phyloP scores from a whole-genome alignment of 2,113 vertebrate genomes.

The Albula glossodonta region DNA sequence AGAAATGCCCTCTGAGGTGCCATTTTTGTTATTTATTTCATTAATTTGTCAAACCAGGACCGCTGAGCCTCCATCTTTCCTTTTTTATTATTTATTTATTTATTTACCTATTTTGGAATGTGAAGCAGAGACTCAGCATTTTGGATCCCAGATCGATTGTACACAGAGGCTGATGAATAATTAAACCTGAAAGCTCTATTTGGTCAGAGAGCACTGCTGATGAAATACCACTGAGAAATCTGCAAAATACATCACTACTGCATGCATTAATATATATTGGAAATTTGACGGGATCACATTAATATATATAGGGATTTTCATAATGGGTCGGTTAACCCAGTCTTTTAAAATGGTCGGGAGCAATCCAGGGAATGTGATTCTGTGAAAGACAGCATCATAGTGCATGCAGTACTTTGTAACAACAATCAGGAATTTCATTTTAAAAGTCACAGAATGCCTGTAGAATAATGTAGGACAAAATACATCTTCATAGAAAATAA shows the following conservation, averaged over 20 bases:
- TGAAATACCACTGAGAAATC: constrained; percentile 50
- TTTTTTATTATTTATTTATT: neutral
- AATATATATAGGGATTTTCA: constrained; percentile 66
- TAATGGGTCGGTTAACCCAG: constrained; percentile 57
- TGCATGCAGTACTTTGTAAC: neutral
- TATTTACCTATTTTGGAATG: constrained; percentile 14
- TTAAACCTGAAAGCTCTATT: constrained; percentile 52
- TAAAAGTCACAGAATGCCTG: neutral
- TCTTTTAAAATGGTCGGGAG: constrained; percentile 49
- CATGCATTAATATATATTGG: constrained; percentile 68
- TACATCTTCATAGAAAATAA: neutral
- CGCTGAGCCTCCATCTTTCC: neutral
- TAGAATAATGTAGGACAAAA: neutral
- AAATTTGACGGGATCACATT: constrained; percentile 59
- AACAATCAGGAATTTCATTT: neutral
- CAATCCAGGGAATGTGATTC: neutral
- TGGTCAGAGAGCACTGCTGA: constrained; percentile 51
- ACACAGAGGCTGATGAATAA: constrained; percentile 57
- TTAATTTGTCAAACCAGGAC: constrained; percentile 1
- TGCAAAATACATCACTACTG: constrained; percentile 49
- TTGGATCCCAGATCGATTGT: constrained; percentile 48
- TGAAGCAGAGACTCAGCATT: constrained; percentile 32
- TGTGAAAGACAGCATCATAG: neutral
- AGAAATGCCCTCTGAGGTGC: neutral
- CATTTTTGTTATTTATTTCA: neutral